These are phyloP conservation scores for Ophiothrix spiculata DNA, from an alignment of 35 echinoderm and acorn worm species.

Conservation along the genomic window DNA sequence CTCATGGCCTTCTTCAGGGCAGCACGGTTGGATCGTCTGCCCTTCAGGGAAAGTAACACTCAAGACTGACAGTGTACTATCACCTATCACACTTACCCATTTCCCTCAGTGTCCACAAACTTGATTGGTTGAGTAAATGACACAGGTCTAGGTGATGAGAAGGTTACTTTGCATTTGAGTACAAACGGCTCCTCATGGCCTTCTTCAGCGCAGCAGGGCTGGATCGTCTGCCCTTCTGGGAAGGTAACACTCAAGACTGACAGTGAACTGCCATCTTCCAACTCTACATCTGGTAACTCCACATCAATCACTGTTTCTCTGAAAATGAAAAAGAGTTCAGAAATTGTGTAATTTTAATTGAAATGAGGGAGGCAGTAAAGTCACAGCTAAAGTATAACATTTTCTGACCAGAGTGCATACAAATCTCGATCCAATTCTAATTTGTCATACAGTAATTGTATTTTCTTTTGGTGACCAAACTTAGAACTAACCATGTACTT, in stretches of 20 bases:
- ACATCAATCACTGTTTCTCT: constrained; percentile 92
- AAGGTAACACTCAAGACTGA: constrained; percentile 85
- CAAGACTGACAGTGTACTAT: constrained; percentile 75
- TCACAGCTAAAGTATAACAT: too few relatives aligned
- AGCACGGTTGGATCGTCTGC: constrained; percentile 78
- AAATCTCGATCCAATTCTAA: too few relatives aligned
- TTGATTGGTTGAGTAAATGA: constrained; percentile 90
- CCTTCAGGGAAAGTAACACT: constrained; percentile 85
- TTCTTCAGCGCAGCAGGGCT: constrained; percentile 64
- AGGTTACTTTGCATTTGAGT: constrained; percentile 83
- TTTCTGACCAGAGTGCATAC: too few relatives aligned
- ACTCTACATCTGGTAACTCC: constrained; percentile 91
- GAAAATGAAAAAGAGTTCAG: background rate
- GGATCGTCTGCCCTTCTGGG: constrained; percentile 85
- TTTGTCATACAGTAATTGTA: too few relatives aligned
- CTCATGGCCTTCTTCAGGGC: constrained; percentile 55
- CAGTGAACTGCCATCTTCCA: constrained; percentile 80
- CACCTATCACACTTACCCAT: constrained; percentile 67
- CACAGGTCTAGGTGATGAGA: constrained; percentile 85
- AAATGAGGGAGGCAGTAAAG: too few relatives aligned
- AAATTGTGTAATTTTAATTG: too few relatives aligned
- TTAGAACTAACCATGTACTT: too few relatives aligned
- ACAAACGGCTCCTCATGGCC: constrained; percentile 65
- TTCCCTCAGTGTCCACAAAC: constrained; percentile 77
- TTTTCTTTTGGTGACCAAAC: too few relatives aligned